Percentiles rank a stretch among this genome's conserved stretches.
Evolutionary conservation across 2,797 vertebrate genomes (phyloP).

Genomic region (Crocidura indochinensis): DNA sequence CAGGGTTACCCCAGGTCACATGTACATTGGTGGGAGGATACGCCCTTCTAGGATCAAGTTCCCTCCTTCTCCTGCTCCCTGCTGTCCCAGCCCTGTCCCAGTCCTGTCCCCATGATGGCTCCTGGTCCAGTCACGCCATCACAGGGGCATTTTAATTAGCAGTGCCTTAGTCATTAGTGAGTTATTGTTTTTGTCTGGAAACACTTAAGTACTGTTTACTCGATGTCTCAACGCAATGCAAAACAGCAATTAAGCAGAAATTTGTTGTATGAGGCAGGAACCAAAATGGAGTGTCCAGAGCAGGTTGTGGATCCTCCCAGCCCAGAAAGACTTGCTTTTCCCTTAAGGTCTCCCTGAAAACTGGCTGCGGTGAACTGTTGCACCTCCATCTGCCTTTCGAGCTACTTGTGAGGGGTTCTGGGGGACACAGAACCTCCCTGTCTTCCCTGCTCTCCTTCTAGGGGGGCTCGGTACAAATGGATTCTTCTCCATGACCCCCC

Average conservation of each 20-base stretch:
- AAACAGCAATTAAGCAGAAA: conserved; percentile 88
- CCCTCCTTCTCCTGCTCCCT: not conserved
- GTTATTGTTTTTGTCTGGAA: conserved; percentile 89
- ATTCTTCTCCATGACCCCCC: not conserved
- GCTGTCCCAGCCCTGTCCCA: not conserved
- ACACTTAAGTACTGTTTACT: conserved; percentile 88
- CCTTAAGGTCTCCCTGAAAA: not conserved
- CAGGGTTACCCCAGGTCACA: too few species aligned
- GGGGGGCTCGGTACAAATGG: conserved; percentile 33
- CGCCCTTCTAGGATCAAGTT: too few species aligned
- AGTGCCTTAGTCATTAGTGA: conserved; percentile 88
- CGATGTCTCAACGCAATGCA: conserved; percentile 87
- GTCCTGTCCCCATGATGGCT: conserved; percentile 62
- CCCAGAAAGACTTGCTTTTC: not conserved
- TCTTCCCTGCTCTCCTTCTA: not conserved
- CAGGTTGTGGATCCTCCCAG: conserved; percentile 67
- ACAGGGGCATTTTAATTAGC: conserved; percentile 87
- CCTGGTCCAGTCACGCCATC: conserved; percentile 78
- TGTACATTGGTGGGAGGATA: too few species aligned
- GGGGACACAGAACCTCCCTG: not conserved
- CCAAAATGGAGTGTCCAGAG: conserved; percentile 78
- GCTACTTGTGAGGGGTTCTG: conserved; percentile 3
- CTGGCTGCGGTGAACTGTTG: not conserved
- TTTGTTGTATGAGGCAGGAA: conserved; percentile 81
- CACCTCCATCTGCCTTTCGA: conserved; percentile 21